Conservation (phyloP, 2,113 vertebrate species). For the Nothoprocta perdicaria region DNA sequence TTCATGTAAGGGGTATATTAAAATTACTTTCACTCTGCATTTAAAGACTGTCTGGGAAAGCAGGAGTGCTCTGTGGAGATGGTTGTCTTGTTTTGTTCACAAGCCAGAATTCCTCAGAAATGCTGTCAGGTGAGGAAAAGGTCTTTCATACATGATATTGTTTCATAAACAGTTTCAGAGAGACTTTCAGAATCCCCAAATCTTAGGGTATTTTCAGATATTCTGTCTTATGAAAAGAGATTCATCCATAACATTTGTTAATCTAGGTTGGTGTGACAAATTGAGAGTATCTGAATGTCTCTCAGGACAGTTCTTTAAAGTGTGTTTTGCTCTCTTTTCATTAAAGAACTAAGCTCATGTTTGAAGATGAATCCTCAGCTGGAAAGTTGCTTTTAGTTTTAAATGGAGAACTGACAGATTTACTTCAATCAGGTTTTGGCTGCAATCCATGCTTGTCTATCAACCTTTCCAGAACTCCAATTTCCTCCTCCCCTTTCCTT, state of each 20-base stretch:
- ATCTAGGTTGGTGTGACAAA: constrained; percentile 6
- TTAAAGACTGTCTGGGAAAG: not conserved
- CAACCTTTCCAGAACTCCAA: constrained; percentile 11
- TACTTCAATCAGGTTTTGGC: constrained; percentile 43
- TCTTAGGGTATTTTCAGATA: not conserved
- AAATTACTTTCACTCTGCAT: not conserved
- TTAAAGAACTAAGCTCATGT: constrained; percentile 25
- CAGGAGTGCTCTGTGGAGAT: too few species aligned
- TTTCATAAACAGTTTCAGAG: constrained; percentile 2
- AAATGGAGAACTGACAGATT: constrained; percentile 35
- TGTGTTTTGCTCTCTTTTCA: constrained; percentile 25
- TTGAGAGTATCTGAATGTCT: constrained; percentile 22
- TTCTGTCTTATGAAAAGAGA: not conserved
- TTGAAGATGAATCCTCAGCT: constrained; percentile 61
- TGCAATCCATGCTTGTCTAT: constrained; percentile 20
- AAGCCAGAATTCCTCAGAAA: not conserved
- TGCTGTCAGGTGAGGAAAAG: not conserved
- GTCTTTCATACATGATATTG: not conserved
- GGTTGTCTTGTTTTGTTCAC: not conserved
- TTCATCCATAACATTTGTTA: not conserved
- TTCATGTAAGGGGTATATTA: not conserved
- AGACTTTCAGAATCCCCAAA: not conserved
- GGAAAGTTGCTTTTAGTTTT: constrained; percentile 51
- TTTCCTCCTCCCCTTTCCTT: not conserved
- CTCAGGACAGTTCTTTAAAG: constrained; percentile 59